Conservation (phyloP, 1,140 invertebrate genomes). For the Drosophila guanche region DNA sequence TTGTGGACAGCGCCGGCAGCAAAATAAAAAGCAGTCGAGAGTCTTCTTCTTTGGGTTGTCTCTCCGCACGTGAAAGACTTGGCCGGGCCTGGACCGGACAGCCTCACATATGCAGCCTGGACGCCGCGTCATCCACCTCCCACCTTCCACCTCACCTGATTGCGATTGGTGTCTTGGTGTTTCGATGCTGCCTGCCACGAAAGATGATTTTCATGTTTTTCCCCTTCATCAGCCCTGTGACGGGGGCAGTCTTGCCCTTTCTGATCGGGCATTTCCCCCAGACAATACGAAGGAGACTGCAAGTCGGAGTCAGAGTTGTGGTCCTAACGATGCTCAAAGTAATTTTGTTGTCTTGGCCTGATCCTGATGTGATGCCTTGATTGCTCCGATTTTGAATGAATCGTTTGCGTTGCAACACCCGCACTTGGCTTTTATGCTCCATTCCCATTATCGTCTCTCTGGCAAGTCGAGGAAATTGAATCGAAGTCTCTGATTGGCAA, state of each 20-base stretch:
- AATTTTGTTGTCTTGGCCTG: slow-evolving; percentile 79
- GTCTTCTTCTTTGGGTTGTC: slow-evolving; percentile 45
- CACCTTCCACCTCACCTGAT: slow-evolving; percentile 39
- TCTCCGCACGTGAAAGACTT: slow-evolving; percentile 53
- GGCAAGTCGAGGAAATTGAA: slow-evolving; percentile 69
- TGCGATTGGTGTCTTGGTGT: slow-evolving; percentile 43
- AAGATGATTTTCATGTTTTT: slow-evolving; percentile 83
- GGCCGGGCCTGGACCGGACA: slow-evolving; percentile 15
- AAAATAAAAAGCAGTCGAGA: slow-evolving; percentile 62
- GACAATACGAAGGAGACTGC: background rate
- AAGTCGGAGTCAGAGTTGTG: slow-evolving; percentile 35
- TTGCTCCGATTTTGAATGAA: slow-evolving; percentile 78
- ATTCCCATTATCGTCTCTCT: slow-evolving; percentile 60
- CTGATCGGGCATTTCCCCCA: slow-evolving; percentile 4
- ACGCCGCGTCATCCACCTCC: slow-evolving; percentile 15
- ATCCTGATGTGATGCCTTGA: slow-evolving; percentile 78
- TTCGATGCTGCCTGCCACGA: slow-evolving; percentile 31
- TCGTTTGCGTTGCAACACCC: slow-evolving; percentile 57
- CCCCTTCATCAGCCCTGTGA: slow-evolving; percentile 27
- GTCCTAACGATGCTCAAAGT: slow-evolving; percentile 70
- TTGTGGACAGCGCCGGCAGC: slow-evolving; percentile 54
- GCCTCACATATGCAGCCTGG: slow-evolving; percentile 30
- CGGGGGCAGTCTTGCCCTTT: background rate
- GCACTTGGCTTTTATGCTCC: slow-evolving; percentile 63
- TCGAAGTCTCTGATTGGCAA: slow-evolving; percentile 75